phyloP scores from a whole-genome alignment of 2,797 vertebrate genomes.

The Microctenopoma stevenorrisi region DNA sequence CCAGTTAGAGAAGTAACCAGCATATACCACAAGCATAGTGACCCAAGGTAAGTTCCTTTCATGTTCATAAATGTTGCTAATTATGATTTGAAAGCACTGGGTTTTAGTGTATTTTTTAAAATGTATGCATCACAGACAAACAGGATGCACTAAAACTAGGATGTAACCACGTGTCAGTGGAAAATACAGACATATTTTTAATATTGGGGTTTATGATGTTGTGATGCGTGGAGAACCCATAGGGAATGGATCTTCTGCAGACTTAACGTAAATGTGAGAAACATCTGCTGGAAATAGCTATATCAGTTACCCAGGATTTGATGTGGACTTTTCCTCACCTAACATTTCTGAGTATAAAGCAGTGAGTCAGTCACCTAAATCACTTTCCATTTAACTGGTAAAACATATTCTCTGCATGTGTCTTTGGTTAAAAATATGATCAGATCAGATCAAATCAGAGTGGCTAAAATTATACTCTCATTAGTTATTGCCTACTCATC shows the following conservation, averaged over 20 bases:
- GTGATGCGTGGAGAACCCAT: slow-evolving; percentile 24
- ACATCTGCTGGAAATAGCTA: slow-evolving; percentile 52
- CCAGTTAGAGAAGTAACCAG: slow-evolving; percentile 51
- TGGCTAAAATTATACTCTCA: slow-evolving; percentile 58
- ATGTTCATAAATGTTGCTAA: slow-evolving; percentile 41
- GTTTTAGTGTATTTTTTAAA: background rate
- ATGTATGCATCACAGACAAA: background rate
- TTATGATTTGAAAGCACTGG: slow-evolving; percentile 19
- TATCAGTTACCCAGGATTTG: slow-evolving; percentile 48
- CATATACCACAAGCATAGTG: slow-evolving; percentile 64
- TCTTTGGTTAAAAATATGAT: slow-evolving; percentile 27
- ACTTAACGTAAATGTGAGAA: slow-evolving; percentile 50
- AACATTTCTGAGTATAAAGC: slow-evolving; percentile 30
- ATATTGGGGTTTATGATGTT: background rate
- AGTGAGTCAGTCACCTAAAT: slow-evolving; percentile 24
- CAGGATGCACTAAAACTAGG: slow-evolving; percentile 3
- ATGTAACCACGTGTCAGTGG: slow-evolving; percentile 1
- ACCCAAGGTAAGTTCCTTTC: slow-evolving; percentile 78
- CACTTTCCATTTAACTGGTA: slow-evolving; percentile 31
- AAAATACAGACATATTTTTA: slow-evolving; percentile 2
- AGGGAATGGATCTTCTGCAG: slow-evolving; percentile 26
- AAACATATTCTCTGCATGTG: slow-evolving; percentile 60
- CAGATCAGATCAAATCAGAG: slow-evolving; percentile 25
- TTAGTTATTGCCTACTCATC: slow-evolving; percentile 56
- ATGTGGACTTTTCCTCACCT: slow-evolving; percentile 36